These are phyloP conservation scores for Spilarctia lutea DNA, from an alignment of 2,888 invertebrate species.

Conservation along the genomic window DNA sequence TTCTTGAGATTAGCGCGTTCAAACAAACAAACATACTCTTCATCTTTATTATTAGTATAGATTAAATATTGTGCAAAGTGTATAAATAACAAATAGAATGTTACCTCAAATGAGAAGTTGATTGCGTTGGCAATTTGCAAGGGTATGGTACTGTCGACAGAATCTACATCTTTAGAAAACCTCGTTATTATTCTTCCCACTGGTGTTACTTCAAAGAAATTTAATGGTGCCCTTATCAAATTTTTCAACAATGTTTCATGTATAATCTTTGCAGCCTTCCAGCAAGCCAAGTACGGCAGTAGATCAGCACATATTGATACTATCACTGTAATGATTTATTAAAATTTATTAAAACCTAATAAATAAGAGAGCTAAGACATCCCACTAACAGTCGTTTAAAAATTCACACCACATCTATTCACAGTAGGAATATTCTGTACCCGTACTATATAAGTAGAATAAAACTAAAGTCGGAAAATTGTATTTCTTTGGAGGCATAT, in stretches of 20 bases:
- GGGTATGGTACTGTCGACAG: constrained; percentile 89
- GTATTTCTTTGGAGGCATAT: too few species aligned
- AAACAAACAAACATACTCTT: too few species aligned
- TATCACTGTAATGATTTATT: constrained; percentile 86
- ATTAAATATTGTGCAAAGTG: neutral
- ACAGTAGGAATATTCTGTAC: too few species aligned
- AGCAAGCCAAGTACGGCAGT: constrained; percentile 89
- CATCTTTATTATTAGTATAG: too few species aligned
- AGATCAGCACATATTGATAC: constrained; percentile 89
- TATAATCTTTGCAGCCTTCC: constrained; percentile 88
- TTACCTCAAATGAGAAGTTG: constrained; percentile 91
- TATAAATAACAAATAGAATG: neutral
- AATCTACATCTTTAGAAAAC: constrained; percentile 92
- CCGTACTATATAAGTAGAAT: too few species aligned
- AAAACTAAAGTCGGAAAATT: too few species aligned
- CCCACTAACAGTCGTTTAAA: too few species aligned
- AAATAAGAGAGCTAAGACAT: too few species aligned
- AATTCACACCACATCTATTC: too few species aligned
- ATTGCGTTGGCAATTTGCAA: constrained; percentile 88
- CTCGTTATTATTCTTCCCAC: constrained; percentile 90
- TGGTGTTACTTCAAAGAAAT: constrained; percentile 93
- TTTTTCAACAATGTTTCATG: constrained; percentile 87
- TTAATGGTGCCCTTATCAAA: constrained; percentile 89
- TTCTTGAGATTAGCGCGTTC: too few species aligned
- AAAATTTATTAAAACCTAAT: too few species aligned